Conservation (phyloP, 2,888 invertebrate species). For the Drosophila anceps region DNA sequence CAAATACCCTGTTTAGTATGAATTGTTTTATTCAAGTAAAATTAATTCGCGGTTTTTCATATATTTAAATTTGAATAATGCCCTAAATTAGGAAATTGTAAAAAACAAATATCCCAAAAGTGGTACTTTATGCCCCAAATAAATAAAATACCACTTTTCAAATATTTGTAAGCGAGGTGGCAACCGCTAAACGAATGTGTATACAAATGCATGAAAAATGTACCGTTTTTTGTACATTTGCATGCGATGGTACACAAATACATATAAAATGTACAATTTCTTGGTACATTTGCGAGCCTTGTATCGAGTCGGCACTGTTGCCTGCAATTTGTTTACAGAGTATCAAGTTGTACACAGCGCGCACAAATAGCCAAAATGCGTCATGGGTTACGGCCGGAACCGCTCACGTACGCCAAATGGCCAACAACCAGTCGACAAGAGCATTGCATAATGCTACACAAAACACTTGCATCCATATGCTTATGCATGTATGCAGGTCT, state of each 20-base stretch:
- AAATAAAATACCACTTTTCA: background rate
- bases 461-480: slow-evolving; percentile 19
- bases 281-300: background rate
- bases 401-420: slow-evolving; percentile 63
- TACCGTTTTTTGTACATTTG: slow-evolving; percentile 1
- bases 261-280: background rate
- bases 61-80: background rate
- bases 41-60: background rate
- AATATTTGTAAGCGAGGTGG: background rate
- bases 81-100: background rate
- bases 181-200: background rate
- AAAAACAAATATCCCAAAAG: background rate
- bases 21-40: background rate
- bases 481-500: background rate
- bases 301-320: background rate
- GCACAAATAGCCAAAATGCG: slow-evolving; percentile 40
- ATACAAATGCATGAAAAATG: background rate
- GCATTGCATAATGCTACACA: slow-evolving; percentile 59
- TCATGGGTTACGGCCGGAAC: slow-evolving; percentile 48
- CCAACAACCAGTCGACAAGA: slow-evolving; percentile 26
- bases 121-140: background rate
- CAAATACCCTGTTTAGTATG: slow-evolving; percentile 23
- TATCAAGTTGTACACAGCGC: slow-evolving; percentile 17
- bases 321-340: slow-evolving; percentile 32
- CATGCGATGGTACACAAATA: too few relatives aligned